phyloP scores from a whole-genome alignment of 2,797 vertebrate species.

The Tympanoctomys barrerae region DNA sequence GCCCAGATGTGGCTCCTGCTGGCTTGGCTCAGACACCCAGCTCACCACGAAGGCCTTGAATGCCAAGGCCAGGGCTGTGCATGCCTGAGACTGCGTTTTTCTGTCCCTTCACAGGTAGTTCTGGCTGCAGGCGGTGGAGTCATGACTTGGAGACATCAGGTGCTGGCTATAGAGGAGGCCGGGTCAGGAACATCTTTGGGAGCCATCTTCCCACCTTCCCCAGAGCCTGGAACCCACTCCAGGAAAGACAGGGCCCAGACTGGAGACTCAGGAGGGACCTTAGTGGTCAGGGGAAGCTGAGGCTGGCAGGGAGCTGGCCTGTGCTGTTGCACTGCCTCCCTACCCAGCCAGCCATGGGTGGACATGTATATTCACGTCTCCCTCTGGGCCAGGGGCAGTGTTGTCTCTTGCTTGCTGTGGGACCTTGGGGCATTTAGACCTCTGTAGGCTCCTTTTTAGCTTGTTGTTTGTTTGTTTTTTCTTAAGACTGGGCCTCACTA shows the following conservation, averaged over 20 bases:
- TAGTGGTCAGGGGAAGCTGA: background rate
- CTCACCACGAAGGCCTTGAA: background rate
- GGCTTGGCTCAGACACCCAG: too few relatives aligned
- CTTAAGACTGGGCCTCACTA: background rate
- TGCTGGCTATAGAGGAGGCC: background rate
- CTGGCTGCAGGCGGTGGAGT: background rate
- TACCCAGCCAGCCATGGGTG: too few relatives aligned
- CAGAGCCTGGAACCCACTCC: background rate
- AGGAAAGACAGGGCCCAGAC: background rate
- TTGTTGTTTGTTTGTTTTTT: too few relatives aligned
- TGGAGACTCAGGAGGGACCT: background rate
- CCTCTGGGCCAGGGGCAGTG: background rate
- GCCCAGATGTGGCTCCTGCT: background rate
- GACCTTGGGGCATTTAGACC: background rate
- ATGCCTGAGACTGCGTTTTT: background rate
- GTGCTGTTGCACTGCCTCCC: rapidly evolving
- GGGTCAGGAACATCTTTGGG: background rate
- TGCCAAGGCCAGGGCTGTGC: rapidly evolving
- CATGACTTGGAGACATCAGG: background rate
- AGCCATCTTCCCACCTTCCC: background rate
- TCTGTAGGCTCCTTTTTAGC: background rate
- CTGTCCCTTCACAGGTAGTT: conserved; percentile 57
- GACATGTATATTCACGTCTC: background rate
- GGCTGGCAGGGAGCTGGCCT: background rate
- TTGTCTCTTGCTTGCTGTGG: background rate